Percentiles rank a stretch among this genome's conserved stretches.
These are phyloP conservation scores for Phoxinus dragarum DNA, from an alignment of 2,797 vertebrate species.

Conservation along the genomic window DNA sequence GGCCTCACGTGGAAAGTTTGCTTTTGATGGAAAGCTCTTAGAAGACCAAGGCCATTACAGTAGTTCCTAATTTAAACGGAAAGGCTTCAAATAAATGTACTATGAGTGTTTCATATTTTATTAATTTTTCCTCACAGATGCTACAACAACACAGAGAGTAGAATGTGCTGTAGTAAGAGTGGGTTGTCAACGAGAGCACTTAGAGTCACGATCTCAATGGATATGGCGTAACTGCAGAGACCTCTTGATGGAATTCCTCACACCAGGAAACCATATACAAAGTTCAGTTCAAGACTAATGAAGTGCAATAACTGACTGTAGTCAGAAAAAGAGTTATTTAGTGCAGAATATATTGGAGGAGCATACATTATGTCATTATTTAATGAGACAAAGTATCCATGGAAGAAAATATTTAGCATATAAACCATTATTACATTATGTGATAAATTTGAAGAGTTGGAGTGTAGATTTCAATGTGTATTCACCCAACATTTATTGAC, in stretches of 20 bases:
- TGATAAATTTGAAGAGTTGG: not conserved
- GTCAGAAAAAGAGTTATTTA: not conserved
- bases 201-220: not conserved
- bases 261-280: not conserved
- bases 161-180: conserved; percentile 16
- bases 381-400: not conserved
- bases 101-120: conserved; percentile 41
- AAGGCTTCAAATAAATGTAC: conserved; percentile 32
- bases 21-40: not conserved
- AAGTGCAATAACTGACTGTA: not conserved
- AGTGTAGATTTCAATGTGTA: not conserved
- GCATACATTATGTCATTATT: not conserved
- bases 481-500: not conserved
- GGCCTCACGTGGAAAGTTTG: conserved; percentile 10
- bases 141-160: conserved; percentile 35
- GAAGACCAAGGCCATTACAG: conserved; percentile 14
- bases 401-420: not conserved
- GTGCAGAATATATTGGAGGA: not conserved
- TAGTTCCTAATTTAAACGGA: conserved; percentile 30
- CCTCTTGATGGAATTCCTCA: not conserved
- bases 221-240: not conserved
- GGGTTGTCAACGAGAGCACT: conserved; percentile 23
- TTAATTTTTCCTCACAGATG: conserved; percentile 33
- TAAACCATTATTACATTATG: not conserved
- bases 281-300: conserved; percentile 5